Evolutionary conservation across 2,888 invertebrate species (phyloP), one percentile per base, ranked within the genome.

Genomic region (Elegia similella): DNA sequence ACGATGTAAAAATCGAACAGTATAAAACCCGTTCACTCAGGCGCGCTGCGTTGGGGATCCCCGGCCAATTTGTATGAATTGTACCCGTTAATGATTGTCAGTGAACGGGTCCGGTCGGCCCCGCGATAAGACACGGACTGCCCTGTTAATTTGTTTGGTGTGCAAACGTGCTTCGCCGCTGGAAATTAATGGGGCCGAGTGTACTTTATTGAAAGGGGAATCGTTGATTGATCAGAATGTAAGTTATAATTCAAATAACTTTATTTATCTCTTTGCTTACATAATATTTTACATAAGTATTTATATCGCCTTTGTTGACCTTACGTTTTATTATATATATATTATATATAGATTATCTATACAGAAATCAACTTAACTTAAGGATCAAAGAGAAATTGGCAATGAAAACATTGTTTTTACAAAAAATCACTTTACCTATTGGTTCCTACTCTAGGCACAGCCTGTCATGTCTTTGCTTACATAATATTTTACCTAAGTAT

Each of bases 1-100:
- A 2, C 12, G 42, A 10, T 13, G 23, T 23, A 13, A 46, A 46
- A 29, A 42, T 65, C 64, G 63, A 60, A 59, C 44, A 13, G 16
- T 58, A 23, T 64, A 60, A 67, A 72, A 63, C 62, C 17, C 59
- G 47, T 52, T 46, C 52, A 7, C 8, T 63, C 61, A 42, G 48
- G 47, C 59, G 58, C 70, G 78, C 80, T 74, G 73, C 75, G 81
- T 78, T 66, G 70, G 79, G 78, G 80, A 77, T 80, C 72, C 69
- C 70, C 62, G 62, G 69, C 69, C 79, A 80, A 80, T 82, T 81
- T 77, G 76, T 78, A 76, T 80, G 76, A 76, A 81, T 80, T 79
- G 79, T 78, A 76, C 69, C 70, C 68, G 72, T 68, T 73, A 79
- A 80, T 77, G 78, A 79, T 77, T 78, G 73, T 75, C 72, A 70